Evolutionary conservation across 2,113 vertebrate genomes (phyloP).

Genomic region (Todiramphus saurophagus): DNA sequence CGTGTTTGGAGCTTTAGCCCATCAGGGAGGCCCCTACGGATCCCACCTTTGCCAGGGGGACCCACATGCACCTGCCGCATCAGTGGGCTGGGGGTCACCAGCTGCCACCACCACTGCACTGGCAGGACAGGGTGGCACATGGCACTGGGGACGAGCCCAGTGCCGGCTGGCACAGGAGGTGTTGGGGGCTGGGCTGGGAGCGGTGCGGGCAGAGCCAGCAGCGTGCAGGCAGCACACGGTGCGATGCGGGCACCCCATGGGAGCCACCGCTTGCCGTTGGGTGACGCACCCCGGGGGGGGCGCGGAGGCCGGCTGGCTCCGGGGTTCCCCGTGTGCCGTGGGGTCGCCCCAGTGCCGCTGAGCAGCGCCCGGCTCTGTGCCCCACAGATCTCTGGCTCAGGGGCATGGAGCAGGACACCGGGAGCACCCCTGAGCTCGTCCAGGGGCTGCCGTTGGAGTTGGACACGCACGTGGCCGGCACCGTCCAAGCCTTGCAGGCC

Average conservation of each 20-base stretch:
- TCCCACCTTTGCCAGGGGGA: accelerated
- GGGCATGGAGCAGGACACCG: accelerated
- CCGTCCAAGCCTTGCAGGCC: constrained; percentile 82
- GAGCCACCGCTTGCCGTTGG: accelerated
- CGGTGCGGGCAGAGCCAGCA: not conserved
- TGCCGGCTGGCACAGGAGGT: not conserved
- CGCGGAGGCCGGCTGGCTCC: not conserved
- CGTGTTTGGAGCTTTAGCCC: not conserved
- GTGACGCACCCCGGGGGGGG: accelerated
- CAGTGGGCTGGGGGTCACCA: not conserved
- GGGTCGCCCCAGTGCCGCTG: not conserved
- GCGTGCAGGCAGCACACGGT: accelerated
- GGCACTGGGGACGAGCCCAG: accelerated
- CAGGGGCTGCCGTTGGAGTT: constrained; percentile 46
- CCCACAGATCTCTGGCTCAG: not conserved
- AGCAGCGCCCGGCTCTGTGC: not conserved
- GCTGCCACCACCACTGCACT: accelerated
- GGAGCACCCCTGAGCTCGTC: accelerated
- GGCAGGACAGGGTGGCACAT: accelerated
- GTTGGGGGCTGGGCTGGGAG: not conserved
- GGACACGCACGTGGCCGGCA: constrained; percentile 77
- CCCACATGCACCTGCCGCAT: not conserved
- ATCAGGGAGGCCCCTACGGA: too few species aligned
- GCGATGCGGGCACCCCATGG: not conserved
- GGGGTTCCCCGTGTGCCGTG: not conserved